Evolutionary conservation across 2,888 invertebrate genomes (phyloP).

Genomic region (Bursaphelenchus okinawaensis): DNA sequence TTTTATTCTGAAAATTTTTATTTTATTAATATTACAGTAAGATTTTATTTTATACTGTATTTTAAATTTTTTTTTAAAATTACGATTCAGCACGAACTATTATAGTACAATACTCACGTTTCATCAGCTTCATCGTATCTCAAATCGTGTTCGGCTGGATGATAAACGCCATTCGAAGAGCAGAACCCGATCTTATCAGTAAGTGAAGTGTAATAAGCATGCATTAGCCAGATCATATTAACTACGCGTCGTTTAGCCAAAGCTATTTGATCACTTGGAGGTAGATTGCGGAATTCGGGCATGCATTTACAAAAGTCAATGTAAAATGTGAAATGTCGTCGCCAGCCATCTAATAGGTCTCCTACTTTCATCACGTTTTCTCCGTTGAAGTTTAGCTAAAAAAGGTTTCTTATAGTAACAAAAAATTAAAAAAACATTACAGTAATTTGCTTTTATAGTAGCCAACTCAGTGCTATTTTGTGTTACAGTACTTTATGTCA

Average conservation of each 20-base stretch:
- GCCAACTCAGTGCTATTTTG: no score
- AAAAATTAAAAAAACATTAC: no score
- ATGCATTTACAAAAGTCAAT: constrained; percentile 24
- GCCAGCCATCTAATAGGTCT: constrained; percentile 31
- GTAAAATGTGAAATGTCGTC: constrained; percentile 30
- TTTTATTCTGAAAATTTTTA: constrained; percentile 18
- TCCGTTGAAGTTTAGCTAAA: constrained; percentile 1
- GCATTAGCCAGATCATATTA: constrained; percentile 25
- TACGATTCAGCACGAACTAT: no score
- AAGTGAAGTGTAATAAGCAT: constrained; percentile 21
- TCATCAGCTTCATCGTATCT: constrained; percentile 1
- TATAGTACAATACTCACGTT: no score
- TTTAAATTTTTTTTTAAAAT: constrained; percentile 6
- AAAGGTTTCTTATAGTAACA: background rate
- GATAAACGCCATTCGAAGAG: constrained; percentile 24
- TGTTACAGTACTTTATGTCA: no score
- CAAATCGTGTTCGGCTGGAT: constrained; percentile 18
- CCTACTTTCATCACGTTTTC: background rate
- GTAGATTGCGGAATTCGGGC: constrained; percentile 22
- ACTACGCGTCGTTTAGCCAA: constrained; percentile 28
- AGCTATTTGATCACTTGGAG: constrained; percentile 18
- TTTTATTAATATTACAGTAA: background rate
- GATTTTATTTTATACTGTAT: background rate
- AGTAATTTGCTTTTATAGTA: no score
- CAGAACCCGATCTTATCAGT: constrained; percentile 18